Percentiles rank a stretch among this genome's conserved stretches.
phyloP scores from a whole-genome alignment of 2,888 invertebrate genomes.

The Blastobasis adustella region DNA sequence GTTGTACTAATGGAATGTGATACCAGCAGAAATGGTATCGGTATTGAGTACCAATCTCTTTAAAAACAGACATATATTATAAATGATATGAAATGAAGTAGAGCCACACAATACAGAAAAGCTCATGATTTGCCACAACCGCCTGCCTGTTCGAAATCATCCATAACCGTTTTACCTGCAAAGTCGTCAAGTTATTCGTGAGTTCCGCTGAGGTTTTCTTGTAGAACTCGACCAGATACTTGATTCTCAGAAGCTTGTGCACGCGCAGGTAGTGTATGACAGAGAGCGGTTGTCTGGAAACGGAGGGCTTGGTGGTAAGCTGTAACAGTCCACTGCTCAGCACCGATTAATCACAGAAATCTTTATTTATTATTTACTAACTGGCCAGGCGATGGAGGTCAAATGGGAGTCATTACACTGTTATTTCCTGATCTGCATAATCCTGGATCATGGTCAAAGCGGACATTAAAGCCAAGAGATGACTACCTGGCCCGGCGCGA shows the following conservation, averaged over 20 bases:
- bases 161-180: slow-evolving; percentile 37
- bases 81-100: too few species aligned
- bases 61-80: too few species aligned
- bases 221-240: slow-evolving; percentile 58
- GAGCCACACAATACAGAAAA: too few species aligned
- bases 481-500: not conserved
- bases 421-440: too few species aligned
- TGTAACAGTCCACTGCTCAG: not conserved
- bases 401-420: too few species aligned
- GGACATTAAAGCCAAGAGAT: not conserved
- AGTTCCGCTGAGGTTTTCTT: slow-evolving; percentile 49
- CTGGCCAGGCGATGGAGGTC: not conserved
- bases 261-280: slow-evolving; percentile 51
- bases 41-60: too few species aligned
- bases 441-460: too few species aligned
- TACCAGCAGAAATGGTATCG: too few species aligned
- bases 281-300: slow-evolving; percentile 30
- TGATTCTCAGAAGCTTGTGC: slow-evolving; percentile 49
- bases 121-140: too few species aligned
- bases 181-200: slow-evolving; percentile 54
- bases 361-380: too few species aligned
- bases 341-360: not conserved
- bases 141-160: too few species aligned
- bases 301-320: not conserved
- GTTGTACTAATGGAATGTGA: too few species aligned